Evolutionary conservation across 2,797 vertebrate genomes (phyloP).

Genomic region (Anabacerthia variegaticeps): DNA sequence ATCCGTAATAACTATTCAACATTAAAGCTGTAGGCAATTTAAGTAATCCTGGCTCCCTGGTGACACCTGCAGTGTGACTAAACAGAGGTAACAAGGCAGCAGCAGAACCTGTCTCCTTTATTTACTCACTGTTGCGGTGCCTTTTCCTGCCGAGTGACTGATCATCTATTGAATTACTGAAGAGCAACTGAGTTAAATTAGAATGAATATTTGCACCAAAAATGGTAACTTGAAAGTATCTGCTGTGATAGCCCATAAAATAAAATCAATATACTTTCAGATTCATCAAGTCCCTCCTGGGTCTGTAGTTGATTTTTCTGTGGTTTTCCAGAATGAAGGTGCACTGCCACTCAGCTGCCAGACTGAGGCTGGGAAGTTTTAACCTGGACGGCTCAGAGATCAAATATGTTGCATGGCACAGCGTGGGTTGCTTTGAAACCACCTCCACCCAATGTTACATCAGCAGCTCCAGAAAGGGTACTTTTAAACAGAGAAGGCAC

Average conservation of each 20-base stretch:
- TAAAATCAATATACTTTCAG: conserved; percentile 28
- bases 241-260: neutral
- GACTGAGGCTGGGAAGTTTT: neutral
- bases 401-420: neutral
- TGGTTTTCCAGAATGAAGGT: neutral
- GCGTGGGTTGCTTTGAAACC: neutral
- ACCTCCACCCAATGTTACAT: neutral
- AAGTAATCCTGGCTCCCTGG: conserved; percentile 48
- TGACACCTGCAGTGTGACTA: conserved; percentile 33
- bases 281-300: neutral
- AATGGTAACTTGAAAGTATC: neutral
- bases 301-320: neutral
- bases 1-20: conserved; percentile 44
- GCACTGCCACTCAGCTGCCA: fast-evolving
- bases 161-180: conserved; percentile 29
- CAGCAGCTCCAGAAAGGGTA: neutral
- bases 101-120: conserved; percentile 38
- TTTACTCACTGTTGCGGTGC: neutral
- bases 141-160: neutral
- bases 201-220: conserved; percentile 38
- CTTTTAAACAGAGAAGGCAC: neutral
- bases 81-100: neutral
- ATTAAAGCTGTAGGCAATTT: conserved; percentile 68
- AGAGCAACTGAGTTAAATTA: neutral
- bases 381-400: neutral